phyloP scores from a whole-genome alignment of 2,797 vertebrate genomes.

The Neosilurus mollespiculum region DNA sequence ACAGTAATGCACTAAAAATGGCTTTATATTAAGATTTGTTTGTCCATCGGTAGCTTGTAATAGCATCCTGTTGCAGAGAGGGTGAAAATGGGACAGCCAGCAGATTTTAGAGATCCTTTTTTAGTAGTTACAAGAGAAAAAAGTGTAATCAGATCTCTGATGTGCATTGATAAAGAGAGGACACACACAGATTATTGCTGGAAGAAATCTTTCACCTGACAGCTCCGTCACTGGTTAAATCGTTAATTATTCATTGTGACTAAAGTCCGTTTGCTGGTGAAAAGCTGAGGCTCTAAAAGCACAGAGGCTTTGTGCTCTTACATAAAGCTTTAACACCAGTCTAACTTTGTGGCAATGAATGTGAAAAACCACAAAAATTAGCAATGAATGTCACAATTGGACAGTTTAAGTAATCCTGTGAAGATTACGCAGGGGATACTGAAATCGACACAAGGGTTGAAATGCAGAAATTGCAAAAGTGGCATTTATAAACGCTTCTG shows the following conservation, averaged over 20 bases:
- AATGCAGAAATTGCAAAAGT: conserved; percentile 5
- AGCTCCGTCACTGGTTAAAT: conserved; percentile 18
- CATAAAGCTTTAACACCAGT: neutral
- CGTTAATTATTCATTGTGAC: conserved; percentile 11
- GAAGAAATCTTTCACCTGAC: conserved; percentile 8
- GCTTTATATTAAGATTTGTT: neutral
- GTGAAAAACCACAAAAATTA: conserved; percentile 12
- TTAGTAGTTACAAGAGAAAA: conserved; percentile 43
- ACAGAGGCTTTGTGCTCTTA: neutral
- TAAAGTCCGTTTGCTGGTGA: neutral
- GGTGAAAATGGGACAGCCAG: neutral
- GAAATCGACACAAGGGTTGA: neutral
- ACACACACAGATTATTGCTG: neutral
- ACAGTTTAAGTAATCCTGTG: conserved; percentile 9
- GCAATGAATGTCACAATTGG: neutral
- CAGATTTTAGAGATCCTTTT: neutral
- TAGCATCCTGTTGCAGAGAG: neutral
- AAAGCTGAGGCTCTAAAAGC: neutral
- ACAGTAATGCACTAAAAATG: neutral
- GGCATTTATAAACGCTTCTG: conserved; percentile 26
- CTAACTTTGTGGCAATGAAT: neutral
- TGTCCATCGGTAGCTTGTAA: too few species aligned
- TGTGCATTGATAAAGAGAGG: neutral
- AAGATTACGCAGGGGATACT: neutral
- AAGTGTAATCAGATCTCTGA: neutral